phyloP scores from a whole-genome alignment of 2,888 invertebrate species.

The Holacanthella duospinosa region DNA sequence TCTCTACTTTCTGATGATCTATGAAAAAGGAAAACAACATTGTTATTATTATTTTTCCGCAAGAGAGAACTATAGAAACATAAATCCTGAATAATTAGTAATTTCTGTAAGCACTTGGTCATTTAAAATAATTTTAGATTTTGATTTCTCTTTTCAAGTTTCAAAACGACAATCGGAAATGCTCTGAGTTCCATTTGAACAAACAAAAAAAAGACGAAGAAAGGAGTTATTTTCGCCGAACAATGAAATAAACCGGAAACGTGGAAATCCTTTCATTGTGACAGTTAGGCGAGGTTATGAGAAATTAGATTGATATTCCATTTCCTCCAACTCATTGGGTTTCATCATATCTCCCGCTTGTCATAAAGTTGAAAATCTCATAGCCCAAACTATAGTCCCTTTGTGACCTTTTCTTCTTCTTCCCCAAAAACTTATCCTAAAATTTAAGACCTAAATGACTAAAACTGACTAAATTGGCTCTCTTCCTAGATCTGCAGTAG shows the following conservation, averaged over 20 bases:
- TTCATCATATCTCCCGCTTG: neutral
- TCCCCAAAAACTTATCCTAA: neutral
- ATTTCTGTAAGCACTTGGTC: neutral
- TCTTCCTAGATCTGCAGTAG: neutral
- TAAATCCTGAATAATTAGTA: neutral
- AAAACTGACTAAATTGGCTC: neutral
- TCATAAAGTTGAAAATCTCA: neutral
- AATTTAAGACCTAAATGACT: neutral
- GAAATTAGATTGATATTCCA: neutral
- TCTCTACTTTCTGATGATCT: neutral
- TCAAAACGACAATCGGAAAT: neutral
- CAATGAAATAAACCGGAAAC: neutral
- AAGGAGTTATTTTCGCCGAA: neutral
- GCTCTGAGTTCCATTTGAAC: too few relatives aligned
- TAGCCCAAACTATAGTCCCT: too few relatives aligned
- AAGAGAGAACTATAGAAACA: too few relatives aligned
- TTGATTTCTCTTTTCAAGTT: neutral
- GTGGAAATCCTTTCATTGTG: neutral
- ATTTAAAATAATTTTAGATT: neutral
- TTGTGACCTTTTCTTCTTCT: too few relatives aligned
- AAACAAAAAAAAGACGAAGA: too few relatives aligned
- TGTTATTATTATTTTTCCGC: too few relatives aligned
- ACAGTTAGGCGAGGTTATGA: neutral
- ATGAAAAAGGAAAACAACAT: neutral
- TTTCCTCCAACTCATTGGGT: constrained; percentile 3